Conservation (phyloP, 2,113 vertebrate species). For the Podocnemis expansa region DNA sequence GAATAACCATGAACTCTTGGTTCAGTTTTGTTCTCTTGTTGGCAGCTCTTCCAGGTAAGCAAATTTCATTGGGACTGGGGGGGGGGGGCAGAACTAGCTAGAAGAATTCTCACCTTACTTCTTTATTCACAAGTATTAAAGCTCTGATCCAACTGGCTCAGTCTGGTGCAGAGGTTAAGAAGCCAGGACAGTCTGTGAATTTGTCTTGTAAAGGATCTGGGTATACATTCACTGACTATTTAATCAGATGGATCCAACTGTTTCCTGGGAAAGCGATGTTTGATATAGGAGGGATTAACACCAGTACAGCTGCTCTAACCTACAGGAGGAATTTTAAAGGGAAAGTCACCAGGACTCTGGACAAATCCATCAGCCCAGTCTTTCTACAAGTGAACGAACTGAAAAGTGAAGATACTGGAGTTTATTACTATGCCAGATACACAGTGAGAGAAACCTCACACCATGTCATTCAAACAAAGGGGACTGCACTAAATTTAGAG, state of each 20-base stretch:
- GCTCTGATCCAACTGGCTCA: background rate
- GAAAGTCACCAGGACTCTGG: background rate
- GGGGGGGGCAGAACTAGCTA: too few species aligned
- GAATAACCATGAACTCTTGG: too few species aligned
- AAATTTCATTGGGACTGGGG: too few species aligned
- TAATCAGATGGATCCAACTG: slow-evolving; percentile 14
- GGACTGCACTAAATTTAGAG: too few species aligned
- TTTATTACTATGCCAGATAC: background rate
- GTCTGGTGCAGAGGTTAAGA: background rate
- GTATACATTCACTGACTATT: background rate
- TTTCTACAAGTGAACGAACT: background rate
- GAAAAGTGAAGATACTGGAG: background rate
- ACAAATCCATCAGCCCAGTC: background rate
- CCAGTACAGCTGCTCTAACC: too few species aligned
- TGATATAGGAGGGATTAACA: background rate
- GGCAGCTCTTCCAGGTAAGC: too few species aligned
- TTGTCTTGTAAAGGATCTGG: slow-evolving; percentile 25
- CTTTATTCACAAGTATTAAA: background rate
- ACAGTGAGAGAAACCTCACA: background rate
- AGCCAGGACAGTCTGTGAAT: background rate
- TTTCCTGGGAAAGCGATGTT: slow-evolving; percentile 24
- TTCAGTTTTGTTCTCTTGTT: too few species aligned
- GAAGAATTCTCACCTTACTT: too few species aligned
- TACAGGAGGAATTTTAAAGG: background rate
- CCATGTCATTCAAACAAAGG: background rate